Conservation (phyloP, 2,113 vertebrate genomes). For the Nyctibius bracteatus region DNA sequence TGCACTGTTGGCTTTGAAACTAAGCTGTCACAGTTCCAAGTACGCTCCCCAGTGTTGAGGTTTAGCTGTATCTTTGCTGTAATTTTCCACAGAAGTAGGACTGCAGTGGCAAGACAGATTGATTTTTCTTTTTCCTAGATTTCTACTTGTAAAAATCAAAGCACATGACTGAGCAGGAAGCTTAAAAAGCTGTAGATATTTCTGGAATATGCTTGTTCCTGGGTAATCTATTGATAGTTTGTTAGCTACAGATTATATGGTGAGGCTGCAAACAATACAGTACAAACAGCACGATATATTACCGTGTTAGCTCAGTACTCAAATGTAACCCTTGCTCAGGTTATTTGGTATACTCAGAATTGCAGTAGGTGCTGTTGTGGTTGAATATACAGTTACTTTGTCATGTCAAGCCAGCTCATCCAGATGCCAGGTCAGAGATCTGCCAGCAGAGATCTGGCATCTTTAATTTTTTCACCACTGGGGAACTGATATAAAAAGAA, state of each 20-base stretch:
- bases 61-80: background rate
- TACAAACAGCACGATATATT: background rate
- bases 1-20: background rate
- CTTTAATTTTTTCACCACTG: background rate
- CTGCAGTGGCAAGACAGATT: background rate
- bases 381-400: slow-evolving; percentile 17
- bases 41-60: background rate
- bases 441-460: slow-evolving; percentile 33
- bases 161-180: background rate
- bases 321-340: background rate
- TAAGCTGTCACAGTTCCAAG: background rate
- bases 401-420: background rate
- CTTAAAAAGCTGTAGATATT: background rate
- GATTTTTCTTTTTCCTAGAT: background rate
- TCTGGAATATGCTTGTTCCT: background rate
- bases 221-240: background rate
- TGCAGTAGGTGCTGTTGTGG: background rate
- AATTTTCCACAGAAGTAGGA: background rate
- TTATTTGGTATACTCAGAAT: background rate
- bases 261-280: background rate
- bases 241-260: background rate
- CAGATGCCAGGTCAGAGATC: slow-evolving; percentile 46
- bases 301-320: background rate
- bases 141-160: background rate
- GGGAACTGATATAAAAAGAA: background rate